Conservation (phyloP, 2,113 vertebrate genomes). For the Struthidea cinerea region DNA sequence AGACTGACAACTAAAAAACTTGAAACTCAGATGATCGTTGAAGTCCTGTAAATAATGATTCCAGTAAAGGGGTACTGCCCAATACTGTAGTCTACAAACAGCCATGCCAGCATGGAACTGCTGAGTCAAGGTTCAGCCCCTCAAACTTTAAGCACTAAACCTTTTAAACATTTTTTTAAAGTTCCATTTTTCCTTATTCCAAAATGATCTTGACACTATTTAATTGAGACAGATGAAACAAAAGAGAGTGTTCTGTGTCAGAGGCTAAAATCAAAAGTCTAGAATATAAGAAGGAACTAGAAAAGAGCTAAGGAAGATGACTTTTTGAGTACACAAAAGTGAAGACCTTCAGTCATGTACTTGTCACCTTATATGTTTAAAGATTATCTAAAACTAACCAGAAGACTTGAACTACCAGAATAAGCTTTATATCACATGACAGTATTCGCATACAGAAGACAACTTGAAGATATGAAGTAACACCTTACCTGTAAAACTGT, state of each 20-base stretch:
- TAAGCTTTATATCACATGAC: neutral
- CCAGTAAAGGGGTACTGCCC: neutral
- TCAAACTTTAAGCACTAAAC: neutral
- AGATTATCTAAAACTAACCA: neutral
- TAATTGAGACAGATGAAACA: neutral
- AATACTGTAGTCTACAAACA: neutral
- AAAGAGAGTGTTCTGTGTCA: neutral
- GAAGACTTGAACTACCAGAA: neutral
- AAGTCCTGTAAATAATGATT: neutral
- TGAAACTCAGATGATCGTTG: neutral
- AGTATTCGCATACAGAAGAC: neutral
- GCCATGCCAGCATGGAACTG: neutral
- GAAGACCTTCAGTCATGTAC: neutral
- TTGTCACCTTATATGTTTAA: neutral
- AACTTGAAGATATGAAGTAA: neutral
- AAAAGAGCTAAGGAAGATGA: neutral
- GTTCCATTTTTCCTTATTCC: neutral
- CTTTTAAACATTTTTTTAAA: neutral
- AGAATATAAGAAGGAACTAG: neutral
- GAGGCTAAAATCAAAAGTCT: neutral
- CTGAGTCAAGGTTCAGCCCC: neutral
- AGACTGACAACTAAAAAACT: neutral
- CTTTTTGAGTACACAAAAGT: neutral
- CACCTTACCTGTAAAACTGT: conserved; percentile 90
- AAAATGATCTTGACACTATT: neutral